Evolutionary conservation across 2,797 vertebrate species (phyloP), one percentile per base, ranked within the genome.

Genomic region (Australoheros facetus): DNA sequence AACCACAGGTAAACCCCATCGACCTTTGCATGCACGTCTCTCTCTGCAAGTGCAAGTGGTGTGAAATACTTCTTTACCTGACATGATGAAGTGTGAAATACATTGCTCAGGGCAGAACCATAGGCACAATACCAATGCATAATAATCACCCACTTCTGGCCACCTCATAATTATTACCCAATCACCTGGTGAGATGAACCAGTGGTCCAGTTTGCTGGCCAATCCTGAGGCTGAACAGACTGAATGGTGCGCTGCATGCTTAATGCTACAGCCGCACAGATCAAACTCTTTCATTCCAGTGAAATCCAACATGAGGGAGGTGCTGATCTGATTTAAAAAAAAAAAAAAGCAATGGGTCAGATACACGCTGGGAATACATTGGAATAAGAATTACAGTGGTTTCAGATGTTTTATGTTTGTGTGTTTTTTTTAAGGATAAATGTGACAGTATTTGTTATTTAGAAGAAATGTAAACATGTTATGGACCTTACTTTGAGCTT

Each of bases 41-140:
- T 77, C 81, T 73, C 45, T 79, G 85, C 87, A 64, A 84, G 88
- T 82, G 85, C 90, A 93, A 92, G 90, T 90, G 89, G 90, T 89
- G 93, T 93, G 93, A 94, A 94, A 94, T 91, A 87, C 90, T 87
- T 88, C 83, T 92, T 89, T 88, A 90, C 71, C 87, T 59, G 56
- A 91, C 87, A 90, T 92, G 90, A 94, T 93, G 91, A 92, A 91
- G 92, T 92, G 91, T 94, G 93, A 94, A 94, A 94, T 94, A 91
- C 90, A 83, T 85, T 81, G 90, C 90, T 81, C 23, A 39, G 86
- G 89, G 79, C 87, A 82, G 88, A 92, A 90, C 82, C 86, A 58
- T 79, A 83, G 86, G 88, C 89, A 80, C 42, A 84, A 92, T 86
- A 84, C 87, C 93, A 90, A 91, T 94, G 93, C 91, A 93, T 94